Base-by-base conservation (phyloP, 2,888 invertebrate genomes). In the Anoplius nigerrimus region DNA sequence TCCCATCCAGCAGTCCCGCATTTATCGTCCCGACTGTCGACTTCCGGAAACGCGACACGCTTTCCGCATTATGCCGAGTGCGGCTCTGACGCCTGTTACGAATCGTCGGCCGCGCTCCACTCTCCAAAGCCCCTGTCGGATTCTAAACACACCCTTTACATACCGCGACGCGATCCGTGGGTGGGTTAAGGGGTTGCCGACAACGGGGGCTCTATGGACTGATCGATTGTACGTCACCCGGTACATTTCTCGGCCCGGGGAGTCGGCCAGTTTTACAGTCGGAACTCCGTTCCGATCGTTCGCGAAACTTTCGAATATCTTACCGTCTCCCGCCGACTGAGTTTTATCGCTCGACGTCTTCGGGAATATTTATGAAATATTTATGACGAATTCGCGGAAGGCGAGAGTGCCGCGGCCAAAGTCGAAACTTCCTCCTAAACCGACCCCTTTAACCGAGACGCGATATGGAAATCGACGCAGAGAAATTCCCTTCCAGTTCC, bases 11-110 rank as follows among this genome's bases (percentile, higher is more conserved):
- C 8, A 34, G 34, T 34, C 34, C n/a, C 34, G 8, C 34, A 77
- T 77, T 73, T 63, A 69, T 77, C 69, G 34, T 6, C 62, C 45
- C 57, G 55, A 53, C 21, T 27, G 67, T 42, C 22, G 69, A 71
- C 69, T 79, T 77, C 76, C 77, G 79, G 77, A 70, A 77, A 78
- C 70, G 70, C 65, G 72, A 87, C 87, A 87, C 81, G 87, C 84
- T 84, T 87, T 82, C 81, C 75, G 81, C 87, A 87, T 87, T 87
- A 86, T 82, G 69, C 76, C 73, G 72, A 80, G 77, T 82, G 72
- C 76, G 75, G 71, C 8, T 55, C 65, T 73, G 64, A 78, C 76
- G 79, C 81, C 83, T 83, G 84, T 86, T 85, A 85, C 86, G 86
- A 86, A 87, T 87, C 82, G 82, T 67, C 71, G 62, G 71, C 60